Evolutionary conservation across 2,888 invertebrate species (phyloP).

Genomic region (Agonum fuliginosum): DNA sequence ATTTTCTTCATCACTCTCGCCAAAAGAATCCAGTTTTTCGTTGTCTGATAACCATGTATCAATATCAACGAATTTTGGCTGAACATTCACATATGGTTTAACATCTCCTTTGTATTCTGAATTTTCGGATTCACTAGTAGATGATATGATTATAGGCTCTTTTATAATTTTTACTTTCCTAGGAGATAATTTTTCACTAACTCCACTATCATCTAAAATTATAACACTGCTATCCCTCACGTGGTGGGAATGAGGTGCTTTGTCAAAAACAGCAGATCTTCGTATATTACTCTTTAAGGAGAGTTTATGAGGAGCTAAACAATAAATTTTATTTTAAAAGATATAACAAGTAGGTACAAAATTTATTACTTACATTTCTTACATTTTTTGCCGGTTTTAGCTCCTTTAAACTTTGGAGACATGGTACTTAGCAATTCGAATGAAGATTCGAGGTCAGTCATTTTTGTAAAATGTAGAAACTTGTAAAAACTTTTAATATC

Average conservation of each 20-base stretch:
- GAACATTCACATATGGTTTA: constrained; percentile 29
- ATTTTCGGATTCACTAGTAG: constrained; percentile 37
- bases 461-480: constrained; percentile 34
- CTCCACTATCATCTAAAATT: constrained; percentile 57
- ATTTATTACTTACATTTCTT: constrained; percentile 59
- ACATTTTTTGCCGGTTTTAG: constrained; percentile 64
- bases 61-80: constrained; percentile 43
- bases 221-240: constrained; percentile 53
- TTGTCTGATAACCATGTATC: constrained; percentile 54
- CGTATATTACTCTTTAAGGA: constrained; percentile 68
- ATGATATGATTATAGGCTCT: constrained; percentile 50
- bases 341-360: neutral
- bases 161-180: constrained; percentile 39
- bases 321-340: constrained; percentile 31
- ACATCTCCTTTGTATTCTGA: constrained; percentile 1
- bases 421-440: constrained; percentile 67
- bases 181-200: constrained; percentile 60
- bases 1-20: constrained; percentile 50
- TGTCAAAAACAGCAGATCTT: constrained; percentile 66
- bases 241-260: constrained; percentile 58
- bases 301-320: constrained; percentile 67
- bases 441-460: constrained; percentile 64
- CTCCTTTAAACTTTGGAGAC: constrained; percentile 67
- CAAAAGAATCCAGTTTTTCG: constrained; percentile 45
- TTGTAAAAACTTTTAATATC: constrained; percentile 25